Percentiles rank a stretch among this genome's conserved stretches.
Evolutionary conservation across 1,140 invertebrate species (phyloP).

Genomic region (Heliconius nattereri): DNA sequence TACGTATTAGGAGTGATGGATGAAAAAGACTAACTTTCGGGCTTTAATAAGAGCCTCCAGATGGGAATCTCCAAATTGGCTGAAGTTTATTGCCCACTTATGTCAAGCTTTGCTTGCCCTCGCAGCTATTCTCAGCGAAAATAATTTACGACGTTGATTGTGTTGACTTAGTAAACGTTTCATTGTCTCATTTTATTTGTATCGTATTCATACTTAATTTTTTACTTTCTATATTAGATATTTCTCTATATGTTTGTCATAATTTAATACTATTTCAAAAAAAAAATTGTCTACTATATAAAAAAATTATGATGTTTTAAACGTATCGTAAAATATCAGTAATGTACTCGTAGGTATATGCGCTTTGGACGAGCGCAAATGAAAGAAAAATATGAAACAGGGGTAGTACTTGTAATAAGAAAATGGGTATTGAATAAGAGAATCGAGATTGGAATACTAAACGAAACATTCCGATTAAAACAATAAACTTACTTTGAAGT

Average conservation of each 20-base stretch:
- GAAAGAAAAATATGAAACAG: slow-evolving; percentile 24
- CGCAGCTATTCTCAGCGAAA: slow-evolving; percentile 74
- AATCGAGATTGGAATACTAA: slow-evolving; percentile 47
- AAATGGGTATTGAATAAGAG: slow-evolving; percentile 48
- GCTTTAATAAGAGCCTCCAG: slow-evolving; percentile 81
- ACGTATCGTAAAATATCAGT: background rate
- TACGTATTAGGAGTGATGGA: slow-evolving; percentile 81
- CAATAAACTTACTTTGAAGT: slow-evolving; percentile 14
- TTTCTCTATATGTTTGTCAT: background rate
- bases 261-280: background rate
- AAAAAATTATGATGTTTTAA: background rate
- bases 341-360: background rate
- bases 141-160: slow-evolving; percentile 79
- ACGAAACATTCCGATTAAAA: slow-evolving; percentile 50
- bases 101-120: slow-evolving; percentile 80
- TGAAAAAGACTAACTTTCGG: slow-evolving; percentile 81
- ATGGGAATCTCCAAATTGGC: slow-evolving; percentile 81
- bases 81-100: slow-evolving; percentile 82
- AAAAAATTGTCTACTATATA: background rate
- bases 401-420: slow-evolving; percentile 36
- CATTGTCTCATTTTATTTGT: slow-evolving; percentile 46
- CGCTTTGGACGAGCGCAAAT: slow-evolving; percentile 3
- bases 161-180: slow-evolving; percentile 63
- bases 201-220: background rate
- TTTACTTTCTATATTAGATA: background rate